Base-by-base conservation (phyloP, 1,140 invertebrate species). In the Colletes gigas region DNA sequence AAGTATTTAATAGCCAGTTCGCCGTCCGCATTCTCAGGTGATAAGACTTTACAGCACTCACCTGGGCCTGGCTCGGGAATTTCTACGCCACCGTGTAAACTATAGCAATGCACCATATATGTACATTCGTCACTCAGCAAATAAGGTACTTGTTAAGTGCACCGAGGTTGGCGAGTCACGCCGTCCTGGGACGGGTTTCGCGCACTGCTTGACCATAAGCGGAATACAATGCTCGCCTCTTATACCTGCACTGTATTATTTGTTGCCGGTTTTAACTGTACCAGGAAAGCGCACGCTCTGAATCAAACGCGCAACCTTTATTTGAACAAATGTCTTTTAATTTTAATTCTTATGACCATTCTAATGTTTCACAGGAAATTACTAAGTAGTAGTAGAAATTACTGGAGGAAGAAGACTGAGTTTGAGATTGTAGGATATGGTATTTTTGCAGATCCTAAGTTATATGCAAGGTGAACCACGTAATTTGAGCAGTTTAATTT, bases 111-210 rank as follows among this genome's bases (percentile, higher is more conserved):
- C 71, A 69, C 66, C 8, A 50, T 50, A 50, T 50, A 77, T 83
- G 85, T 86, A 85, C 74, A 72, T 81, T 78, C 72, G 71, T 63
- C 78, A 71, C 74, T 88, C 80, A 89, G 89, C 90, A 89, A 91
- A 91, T 90, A 90, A 89, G 90, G 90, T 86, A 89, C 86, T 91
- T 89, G 90, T 90, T 88, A 86, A 88, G 83, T 85, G 82, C 83
- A 82, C 85, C 86, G 85, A 86, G 82, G 79, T 73, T 84, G 72
- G 78, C 84, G 75, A 74, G 69, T 83, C 67, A 60, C 67, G 52
- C 19, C 19, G 60, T 73, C 83, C 66, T 62, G 82, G 70, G 82
- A 90, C 88, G 80, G 86, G 88, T 86, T 79, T 70, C 84, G 85
- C 82, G 74, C 83, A 86, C 87, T 88, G 86, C 87, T 88, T 91